phyloP scores from a whole-genome alignment of 2,888 invertebrate species.

The Calliphora vomitoria region DNA sequence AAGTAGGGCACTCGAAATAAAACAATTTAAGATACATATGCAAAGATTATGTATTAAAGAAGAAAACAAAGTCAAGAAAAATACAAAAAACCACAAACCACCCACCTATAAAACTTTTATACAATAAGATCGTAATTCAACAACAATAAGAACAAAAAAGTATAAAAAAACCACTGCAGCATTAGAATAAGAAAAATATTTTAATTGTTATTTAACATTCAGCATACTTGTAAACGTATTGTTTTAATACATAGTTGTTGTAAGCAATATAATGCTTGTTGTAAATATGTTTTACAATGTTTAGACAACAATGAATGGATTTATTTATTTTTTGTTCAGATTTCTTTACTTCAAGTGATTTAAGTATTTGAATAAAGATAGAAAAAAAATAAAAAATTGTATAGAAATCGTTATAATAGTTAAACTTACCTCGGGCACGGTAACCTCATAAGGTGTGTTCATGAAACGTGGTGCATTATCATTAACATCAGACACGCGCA shows the following conservation, averaged over 20 bases:
- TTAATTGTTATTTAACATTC: conserved; percentile 67
- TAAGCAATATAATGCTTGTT: conserved; percentile 39
- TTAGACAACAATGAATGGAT: conserved; percentile 62
- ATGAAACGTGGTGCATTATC: conserved; percentile 95
- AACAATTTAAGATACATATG: conserved; percentile 43
- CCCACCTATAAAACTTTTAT: conserved; percentile 53
- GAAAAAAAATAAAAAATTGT: conserved; percentile 53
- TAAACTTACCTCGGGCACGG: conserved; percentile 92
- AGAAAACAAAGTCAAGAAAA: conserved; percentile 21
- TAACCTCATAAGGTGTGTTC: conserved; percentile 93
- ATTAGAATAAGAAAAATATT: conserved; percentile 50
- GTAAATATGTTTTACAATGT: conserved; percentile 60
- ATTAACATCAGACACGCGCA: conserved; percentile 95
- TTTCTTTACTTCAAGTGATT: not conserved
- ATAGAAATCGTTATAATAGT: conserved; percentile 38
- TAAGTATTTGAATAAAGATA: conserved; percentile 20
- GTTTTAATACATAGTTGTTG: conserved; percentile 45
- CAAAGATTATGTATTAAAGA: conserved; percentile 40
- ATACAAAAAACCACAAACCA: conserved; percentile 43
- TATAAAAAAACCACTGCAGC: conserved; percentile 34
- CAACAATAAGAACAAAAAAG: conserved; percentile 26
- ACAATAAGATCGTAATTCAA: conserved; percentile 46
- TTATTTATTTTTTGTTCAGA: not conserved
- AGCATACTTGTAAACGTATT: conserved; percentile 34
- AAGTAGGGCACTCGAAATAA: not conserved